Base-by-base conservation (phyloP, 1,140 invertebrate species). In the Matsumurasca onukii region DNA sequence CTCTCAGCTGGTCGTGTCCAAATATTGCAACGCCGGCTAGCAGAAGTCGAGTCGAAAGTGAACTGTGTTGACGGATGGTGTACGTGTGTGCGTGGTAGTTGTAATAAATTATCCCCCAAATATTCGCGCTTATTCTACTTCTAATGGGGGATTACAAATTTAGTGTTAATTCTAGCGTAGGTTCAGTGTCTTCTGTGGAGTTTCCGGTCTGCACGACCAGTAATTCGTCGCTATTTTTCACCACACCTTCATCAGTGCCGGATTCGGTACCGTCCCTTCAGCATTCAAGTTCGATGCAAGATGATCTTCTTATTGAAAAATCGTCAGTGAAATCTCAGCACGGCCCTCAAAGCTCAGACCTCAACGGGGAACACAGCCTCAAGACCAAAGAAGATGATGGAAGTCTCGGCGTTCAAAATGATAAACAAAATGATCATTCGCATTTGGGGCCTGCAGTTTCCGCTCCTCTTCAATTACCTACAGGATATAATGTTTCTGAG, bases 101-200 rank as follows among this genome's bases (percentile, higher is more conserved):
- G 3, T 39, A 39, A 59, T 45, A 15, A 63, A 39, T 62, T 30
- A 62, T 45, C 57, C 67, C 67, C 67, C 67, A 49, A 27, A 62
- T 48, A 62, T 68, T 68, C 45, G 5, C 67, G 67, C 29, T 61
- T 59, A n/a, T 31, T 39, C 59, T n/a, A 49, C 57, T 63, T 70
- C 78, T 80, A 76, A 82, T 82, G 80, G 81, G 80, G 79, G 81
- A 82, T 78, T 82, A 80, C 77, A 81, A 78, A 76, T 75, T 81
- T 72, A 78, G 77, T 74, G 75, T 75, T 57, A 75, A 75, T 75
- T 71, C 72, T 72, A 74, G 70, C 70, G 71, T 74, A 67, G 69
- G 73, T 73, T 70, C 73, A 52, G 74, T 80, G 75, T 80, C 80
- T 70, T 78, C 80, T 39, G 77, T 81, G 70, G 79, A 81, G 71